phyloP scores from a whole-genome alignment of 1,140 invertebrate species.

The Brachionus rubens region DNA sequence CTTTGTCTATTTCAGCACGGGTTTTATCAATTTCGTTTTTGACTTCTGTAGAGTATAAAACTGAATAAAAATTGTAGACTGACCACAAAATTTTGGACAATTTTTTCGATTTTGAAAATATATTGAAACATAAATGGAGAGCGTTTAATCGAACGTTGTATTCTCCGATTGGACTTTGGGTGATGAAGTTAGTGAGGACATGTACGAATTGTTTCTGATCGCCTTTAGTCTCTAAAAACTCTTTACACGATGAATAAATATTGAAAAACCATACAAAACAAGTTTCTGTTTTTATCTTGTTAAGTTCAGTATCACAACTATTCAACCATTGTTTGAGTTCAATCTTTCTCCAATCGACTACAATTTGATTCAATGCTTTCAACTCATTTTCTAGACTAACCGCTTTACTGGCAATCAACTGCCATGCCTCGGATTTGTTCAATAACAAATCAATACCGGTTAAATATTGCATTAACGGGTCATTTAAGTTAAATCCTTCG shows the following conservation, averaged over 20 bases:
- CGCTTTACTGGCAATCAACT: constrained; percentile 78
- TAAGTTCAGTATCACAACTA: neutral
- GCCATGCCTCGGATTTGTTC: constrained; percentile 79
- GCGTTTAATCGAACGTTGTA: neutral
- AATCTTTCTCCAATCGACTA: constrained; percentile 84
- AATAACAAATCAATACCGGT: constrained; percentile 83
- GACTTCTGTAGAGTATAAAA: neutral
- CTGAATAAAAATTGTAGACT: neutral
- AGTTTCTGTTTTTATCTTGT: constrained; percentile 13
- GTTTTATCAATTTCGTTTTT: neutral
- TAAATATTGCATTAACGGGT: constrained; percentile 79
- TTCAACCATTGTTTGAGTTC: constrained; percentile 68
- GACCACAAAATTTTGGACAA: constrained; percentile 16
- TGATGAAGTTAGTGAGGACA: neutral
- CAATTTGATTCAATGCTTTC: constrained; percentile 70
- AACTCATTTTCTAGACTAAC: constrained; percentile 75
- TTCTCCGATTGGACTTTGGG: neutral
- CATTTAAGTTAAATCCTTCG: constrained; percentile 72
- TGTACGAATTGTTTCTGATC: neutral
- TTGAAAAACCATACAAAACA: constrained; percentile 14
- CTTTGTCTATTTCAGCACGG: neutral
- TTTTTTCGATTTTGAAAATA: neutral
- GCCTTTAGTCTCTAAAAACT: neutral
- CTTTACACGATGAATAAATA: neutral
- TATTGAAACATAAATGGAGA: neutral